A percentile compares a stretch with the other conserved stretches of the same genome.
Conservation (phyloP, 2,797 vertebrate genomes). For the Xiphophorus birchmanni region DNA sequence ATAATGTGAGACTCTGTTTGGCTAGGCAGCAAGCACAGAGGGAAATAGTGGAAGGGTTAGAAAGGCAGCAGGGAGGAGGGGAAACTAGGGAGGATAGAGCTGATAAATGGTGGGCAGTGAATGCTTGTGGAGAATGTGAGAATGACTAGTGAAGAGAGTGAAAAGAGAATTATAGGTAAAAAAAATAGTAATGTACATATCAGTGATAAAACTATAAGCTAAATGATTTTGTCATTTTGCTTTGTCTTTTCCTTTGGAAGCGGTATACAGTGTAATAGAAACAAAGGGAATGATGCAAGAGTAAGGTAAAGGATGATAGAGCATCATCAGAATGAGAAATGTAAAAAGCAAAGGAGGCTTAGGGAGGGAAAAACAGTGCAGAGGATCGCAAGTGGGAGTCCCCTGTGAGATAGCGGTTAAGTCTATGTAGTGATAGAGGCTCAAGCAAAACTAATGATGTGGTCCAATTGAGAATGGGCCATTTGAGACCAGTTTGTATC, state of each 20-base stretch:
- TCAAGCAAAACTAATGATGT: constrained; percentile 79
- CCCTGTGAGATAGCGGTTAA: constrained; percentile 67
- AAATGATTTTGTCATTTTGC: neutral
- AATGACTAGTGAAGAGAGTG: constrained; percentile 3
- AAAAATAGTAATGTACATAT: constrained; percentile 14
- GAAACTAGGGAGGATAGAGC: constrained; percentile 34
- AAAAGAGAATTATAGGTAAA: constrained; percentile 12
- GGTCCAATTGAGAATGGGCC: constrained; percentile 69
- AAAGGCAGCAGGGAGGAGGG: constrained; percentile 37
- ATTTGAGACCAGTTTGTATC: constrained; percentile 59
- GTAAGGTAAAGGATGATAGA: constrained; percentile 40
- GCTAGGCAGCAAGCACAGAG: constrained; percentile 59
- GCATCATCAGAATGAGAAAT: constrained; percentile 30
- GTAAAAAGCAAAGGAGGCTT: constrained; percentile 32
- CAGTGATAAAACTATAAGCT: constrained; percentile 17
- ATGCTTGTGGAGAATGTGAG: constrained; percentile 17
- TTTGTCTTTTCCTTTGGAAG: neutral
- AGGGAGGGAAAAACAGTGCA: constrained; percentile 17
- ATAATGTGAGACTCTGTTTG: constrained; percentile 65
- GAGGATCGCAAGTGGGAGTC: constrained; percentile 59
- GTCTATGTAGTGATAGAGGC: constrained; percentile 70
- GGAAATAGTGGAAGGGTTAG: constrained; percentile 54
- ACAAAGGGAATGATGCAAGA: constrained; percentile 17
- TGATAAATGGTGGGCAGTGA: constrained; percentile 56
- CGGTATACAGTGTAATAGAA: neutral